These are phyloP conservation scores for Netelia fuscicornis DNA, from an alignment of 2,888 invertebrate genomes.

Conservation along the genomic window DNA sequence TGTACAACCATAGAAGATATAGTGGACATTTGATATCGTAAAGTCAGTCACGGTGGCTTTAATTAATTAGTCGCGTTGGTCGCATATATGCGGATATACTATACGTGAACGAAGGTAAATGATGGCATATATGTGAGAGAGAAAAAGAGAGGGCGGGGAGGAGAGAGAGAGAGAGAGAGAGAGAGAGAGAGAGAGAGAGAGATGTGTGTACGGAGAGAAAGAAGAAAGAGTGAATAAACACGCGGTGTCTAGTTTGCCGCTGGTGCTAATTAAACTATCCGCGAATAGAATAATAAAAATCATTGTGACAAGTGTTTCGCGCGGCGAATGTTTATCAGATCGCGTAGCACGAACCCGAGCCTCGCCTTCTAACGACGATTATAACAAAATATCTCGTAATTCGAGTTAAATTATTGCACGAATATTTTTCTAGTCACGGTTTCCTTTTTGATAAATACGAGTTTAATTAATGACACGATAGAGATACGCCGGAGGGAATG, in stretches of 20 bases:
- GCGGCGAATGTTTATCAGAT: slow-evolving; percentile 32
- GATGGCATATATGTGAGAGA: neutral
- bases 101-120: neutral
- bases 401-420: too few species aligned
- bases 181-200: neutral
- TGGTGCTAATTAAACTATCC: slow-evolving; percentile 60
- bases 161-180: too few species aligned
- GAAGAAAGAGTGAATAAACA: slow-evolving; percentile 27
- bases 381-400: too few species aligned
- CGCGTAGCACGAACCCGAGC: too few species aligned
- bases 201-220: slow-evolving; percentile 10
- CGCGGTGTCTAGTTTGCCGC: slow-evolving; percentile 20
- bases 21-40: slow-evolving; percentile 64
- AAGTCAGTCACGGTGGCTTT: slow-evolving; percentile 64
- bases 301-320: slow-evolving; percentile 43
- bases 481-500: too few species aligned
- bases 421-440: too few species aligned
- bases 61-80: slow-evolving; percentile 61
- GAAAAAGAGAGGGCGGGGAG: too few species aligned
- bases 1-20: slow-evolving; percentile 58
- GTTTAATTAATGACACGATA: too few species aligned
- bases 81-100: neutral
- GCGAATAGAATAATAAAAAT: slow-evolving; percentile 32
- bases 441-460: too few species aligned
- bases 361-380: too few species aligned